phyloP scores from a whole-genome alignment of 2,888 invertebrate species.

The Drosophila neotestacea region DNA sequence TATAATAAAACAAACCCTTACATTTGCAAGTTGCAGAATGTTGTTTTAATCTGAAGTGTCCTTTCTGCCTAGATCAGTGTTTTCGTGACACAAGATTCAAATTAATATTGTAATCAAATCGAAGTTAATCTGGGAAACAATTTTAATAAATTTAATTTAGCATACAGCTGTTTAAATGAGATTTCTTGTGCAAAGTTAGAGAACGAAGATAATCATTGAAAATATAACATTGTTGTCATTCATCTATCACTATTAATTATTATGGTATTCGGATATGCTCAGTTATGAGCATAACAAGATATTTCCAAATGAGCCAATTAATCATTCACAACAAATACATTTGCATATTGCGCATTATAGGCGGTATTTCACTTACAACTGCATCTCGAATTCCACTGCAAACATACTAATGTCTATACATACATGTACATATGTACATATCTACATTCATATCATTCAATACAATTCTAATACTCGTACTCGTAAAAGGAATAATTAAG shows the following conservation, averaged over 20 bases:
- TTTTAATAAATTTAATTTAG: too few species aligned
- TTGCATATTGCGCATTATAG: slow-evolving; percentile 32
- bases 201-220: neutral
- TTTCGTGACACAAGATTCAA: too few species aligned
- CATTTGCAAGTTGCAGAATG: too few species aligned
- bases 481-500: slow-evolving; percentile 8
- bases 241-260: slow-evolving; percentile 14
- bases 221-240: neutral
- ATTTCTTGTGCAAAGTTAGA: neutral
- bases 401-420: neutral
- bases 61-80: too few species aligned
- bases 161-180: too few species aligned
- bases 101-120: too few species aligned
- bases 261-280: slow-evolving; percentile 2
- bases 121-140: too few species aligned
- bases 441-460: neutral
- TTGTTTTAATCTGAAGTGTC: too few species aligned
- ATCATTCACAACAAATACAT: slow-evolving; percentile 39
- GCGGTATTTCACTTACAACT: slow-evolving; percentile 12
- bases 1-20: too few species aligned
- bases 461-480: neutral
- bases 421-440: neutral
- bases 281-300: slow-evolving; percentile 29
- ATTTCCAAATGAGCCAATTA: slow-evolving; percentile 42
- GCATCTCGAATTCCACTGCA: slow-evolving; percentile 1